Percentiles rank a stretch among this genome's conserved stretches.
These are phyloP conservation scores for Neodontobutis hainanensis DNA, from an alignment of 2,113 vertebrate genomes.

Conservation along the genomic window DNA sequence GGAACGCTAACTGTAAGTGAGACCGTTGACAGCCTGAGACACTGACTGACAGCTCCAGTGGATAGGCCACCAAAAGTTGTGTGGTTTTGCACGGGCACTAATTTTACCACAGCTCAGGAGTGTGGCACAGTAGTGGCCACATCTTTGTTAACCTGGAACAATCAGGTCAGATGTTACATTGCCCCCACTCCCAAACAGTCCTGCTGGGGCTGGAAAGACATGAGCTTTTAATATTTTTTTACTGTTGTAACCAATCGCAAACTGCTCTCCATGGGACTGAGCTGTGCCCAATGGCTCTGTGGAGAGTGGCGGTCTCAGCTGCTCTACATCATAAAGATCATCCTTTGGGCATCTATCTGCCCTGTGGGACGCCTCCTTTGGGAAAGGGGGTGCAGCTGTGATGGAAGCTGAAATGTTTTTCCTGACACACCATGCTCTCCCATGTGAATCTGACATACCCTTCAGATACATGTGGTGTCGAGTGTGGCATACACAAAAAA, in stretches of 20 bases:
- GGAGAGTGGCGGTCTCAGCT: slow-evolving; percentile 72
- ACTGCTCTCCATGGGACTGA: slow-evolving; percentile 35
- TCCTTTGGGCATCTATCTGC: slow-evolving; percentile 43
- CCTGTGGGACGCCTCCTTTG: slow-evolving; percentile 45
- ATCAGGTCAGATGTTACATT: slow-evolving; percentile 10
- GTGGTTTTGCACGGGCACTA: slow-evolving; percentile 59
- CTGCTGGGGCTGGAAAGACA: slow-evolving; percentile 20
- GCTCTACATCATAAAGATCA: slow-evolving; percentile 49
- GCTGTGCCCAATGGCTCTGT: slow-evolving; percentile 32
- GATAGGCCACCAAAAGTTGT: slow-evolving; percentile 41
- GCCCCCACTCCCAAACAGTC: slow-evolving; percentile 37
- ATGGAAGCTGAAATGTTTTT: slow-evolving; percentile 63
- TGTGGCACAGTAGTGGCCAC: slow-evolving; percentile 13
- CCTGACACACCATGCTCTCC: slow-evolving; percentile 24
- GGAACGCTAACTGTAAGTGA: slow-evolving; percentile 74
- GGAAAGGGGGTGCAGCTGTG: slow-evolving; percentile 55
- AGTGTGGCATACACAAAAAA: neutral
- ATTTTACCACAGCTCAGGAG: slow-evolving; percentile 62
- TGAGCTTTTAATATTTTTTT: slow-evolving; percentile 53
- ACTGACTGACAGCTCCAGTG: slow-evolving; percentile 67
- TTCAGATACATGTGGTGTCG: slow-evolving; percentile 18
- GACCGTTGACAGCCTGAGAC: slow-evolving; percentile 71
- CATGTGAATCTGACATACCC: slow-evolving; percentile 37
- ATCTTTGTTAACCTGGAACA: slow-evolving; percentile 12
- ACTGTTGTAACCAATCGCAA: slow-evolving; percentile 62